These are phyloP conservation scores for Apostichopus californicus DNA, from an alignment of 35 echinoderm and acorn worm genomes.

Conservation along the genomic window DNA sequence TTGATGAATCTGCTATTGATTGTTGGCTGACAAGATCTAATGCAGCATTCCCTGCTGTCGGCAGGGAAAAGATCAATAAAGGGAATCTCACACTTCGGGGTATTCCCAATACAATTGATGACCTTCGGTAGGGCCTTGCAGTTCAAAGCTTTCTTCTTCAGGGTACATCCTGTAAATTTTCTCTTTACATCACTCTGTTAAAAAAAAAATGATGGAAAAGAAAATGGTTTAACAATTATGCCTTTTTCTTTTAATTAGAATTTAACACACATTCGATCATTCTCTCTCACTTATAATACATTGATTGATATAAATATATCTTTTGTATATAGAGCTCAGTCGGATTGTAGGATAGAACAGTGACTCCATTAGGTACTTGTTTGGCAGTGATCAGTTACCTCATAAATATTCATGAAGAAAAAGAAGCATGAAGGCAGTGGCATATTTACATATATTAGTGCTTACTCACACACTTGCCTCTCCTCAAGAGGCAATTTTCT, in stretches of 20 bases:
- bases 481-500: conserved; percentile 33
- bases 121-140: conserved; percentile 49
- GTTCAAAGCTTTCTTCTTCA: background rate
- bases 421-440: conserved; percentile 27
- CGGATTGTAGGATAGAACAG: background rate
- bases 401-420: conserved; percentile 24
- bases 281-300: background rate
- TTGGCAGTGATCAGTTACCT: conserved; percentile 13
- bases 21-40: conserved; percentile 47
- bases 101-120: conserved; percentile 32
- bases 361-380: conserved; percentile 8
- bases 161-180: conserved; percentile 38
- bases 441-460: conserved; percentile 54
- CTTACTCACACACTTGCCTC: conserved; percentile 47
- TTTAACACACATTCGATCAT: background rate
- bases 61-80: conserved; percentile 43
- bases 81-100: conserved; percentile 47
- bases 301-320: background rate
- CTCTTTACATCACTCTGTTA: conserved; percentile 6
- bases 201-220: background rate
- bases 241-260: background rate
- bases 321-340: background rate
- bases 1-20: conserved; percentile 61
- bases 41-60: conserved; percentile 15
- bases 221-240: background rate